Evolutionary conservation across 1,140 invertebrate genomes (phyloP).

Genomic region (Bombus soroeensis): DNA sequence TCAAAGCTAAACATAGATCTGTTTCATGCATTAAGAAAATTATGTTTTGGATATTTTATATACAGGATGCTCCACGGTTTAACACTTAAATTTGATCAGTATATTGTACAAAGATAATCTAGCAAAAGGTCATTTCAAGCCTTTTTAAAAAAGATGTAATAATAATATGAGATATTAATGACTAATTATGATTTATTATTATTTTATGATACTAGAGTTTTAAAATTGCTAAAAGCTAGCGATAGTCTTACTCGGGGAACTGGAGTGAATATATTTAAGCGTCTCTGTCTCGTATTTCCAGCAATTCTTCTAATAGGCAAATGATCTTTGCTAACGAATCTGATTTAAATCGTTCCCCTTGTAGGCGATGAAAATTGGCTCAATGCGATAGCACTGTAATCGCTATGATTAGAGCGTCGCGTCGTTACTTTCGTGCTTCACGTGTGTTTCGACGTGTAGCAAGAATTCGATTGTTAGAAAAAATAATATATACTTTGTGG

Average conservation of each 20-base stretch:
- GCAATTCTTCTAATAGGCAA: background rate
- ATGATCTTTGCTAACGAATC: background rate
- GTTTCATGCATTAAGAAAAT: no score
- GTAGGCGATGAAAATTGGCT: slow-evolving; percentile 41
- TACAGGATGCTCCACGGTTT: background rate
- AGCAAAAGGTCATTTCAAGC: no score
- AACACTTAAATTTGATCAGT: no score
- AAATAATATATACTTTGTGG: background rate
- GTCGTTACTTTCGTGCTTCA: background rate
- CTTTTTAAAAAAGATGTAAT: no score
- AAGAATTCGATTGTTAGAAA: background rate
- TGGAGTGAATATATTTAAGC: background rate
- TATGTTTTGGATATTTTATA: background rate
- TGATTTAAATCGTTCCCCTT: background rate
- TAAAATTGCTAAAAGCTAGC: background rate
- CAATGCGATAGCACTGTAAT: slow-evolving; percentile 20
- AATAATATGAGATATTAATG: no score
- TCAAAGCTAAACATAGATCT: background rate
- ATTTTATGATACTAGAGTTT: no score
- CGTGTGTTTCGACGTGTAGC: background rate
- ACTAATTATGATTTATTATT: no score
- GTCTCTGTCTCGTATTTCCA: background rate
- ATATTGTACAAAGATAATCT: no score
- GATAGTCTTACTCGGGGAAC: background rate
- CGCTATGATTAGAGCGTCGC: background rate